Evolutionary conservation across 2,888 invertebrate genomes (phyloP), one percentile per base, ranked within the genome.

Genomic region (Yponomeuta cagnagella): DNA sequence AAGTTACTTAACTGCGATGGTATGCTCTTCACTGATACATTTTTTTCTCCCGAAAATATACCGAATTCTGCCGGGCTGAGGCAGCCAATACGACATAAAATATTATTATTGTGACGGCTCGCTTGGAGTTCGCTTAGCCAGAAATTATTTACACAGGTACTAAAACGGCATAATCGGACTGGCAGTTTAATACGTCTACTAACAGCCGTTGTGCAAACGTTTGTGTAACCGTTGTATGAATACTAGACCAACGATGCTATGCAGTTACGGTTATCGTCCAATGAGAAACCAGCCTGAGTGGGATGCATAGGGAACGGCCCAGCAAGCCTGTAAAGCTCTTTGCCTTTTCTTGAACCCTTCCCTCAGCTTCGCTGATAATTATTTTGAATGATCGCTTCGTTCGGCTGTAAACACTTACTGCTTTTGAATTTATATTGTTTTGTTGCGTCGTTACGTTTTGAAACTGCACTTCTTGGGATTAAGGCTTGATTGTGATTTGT

Each of bases 401-500:
- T 31, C 30, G 33, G 31, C 33, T 33, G 65, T 65, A 65, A 65
- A 65, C 65, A 23, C 65, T 65, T 65, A 65, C 65, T 65, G 65
- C 64, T 65, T 65, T 65, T 12, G 65, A 65, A 65, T 65, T 31
- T 58, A 58, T 58, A 58, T 58, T 58, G 52, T 58, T 58, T 58
- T 58, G 12, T 12, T 58, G 52, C 52, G 52, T 58, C 15, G 12
- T 58, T 15, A 58, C 4, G 52, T 58, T 31, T 1, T 68, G 48
- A 43, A 30, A 33, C 70, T 67, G 70, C 71, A 71, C 65, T 65
- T 12, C 23, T 15, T 10, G 31, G 43, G 43, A 43, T 8, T 43
- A 8, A 8, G 8, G 0, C 43, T 43, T 15, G 15, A 15, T 58
- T 58, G 15, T 58, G 52, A 58, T 58, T 15, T 12, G 15, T 58